Evolutionary conservation across 2,797 vertebrate genomes (phyloP), one percentile per base, ranked within the genome.

Genomic region (Tapirus indicus): DNA sequence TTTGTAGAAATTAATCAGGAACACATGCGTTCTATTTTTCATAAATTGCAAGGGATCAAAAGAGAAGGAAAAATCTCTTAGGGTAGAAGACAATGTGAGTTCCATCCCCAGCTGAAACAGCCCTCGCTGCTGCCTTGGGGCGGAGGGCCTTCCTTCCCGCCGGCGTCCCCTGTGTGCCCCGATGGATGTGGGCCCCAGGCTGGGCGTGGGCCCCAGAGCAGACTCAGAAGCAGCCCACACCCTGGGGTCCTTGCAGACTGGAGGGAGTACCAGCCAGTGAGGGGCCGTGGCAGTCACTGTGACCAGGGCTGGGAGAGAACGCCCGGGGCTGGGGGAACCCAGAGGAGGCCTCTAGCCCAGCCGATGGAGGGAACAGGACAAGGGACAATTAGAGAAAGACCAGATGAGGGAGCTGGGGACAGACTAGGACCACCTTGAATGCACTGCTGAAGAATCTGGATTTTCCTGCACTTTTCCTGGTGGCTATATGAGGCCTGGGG

Each of bases 1-100:
- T 94, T 74, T 86, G 89, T 74, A 64, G 91, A 88, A 97, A 97
- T 94, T 97, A 96, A 97, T 96, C 75, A 88, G 83, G 52, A 97
- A 93, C 97, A 97, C 62, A 79, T 96, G 97, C 1, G 32, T 78
- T 95, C 95, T 84, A 78, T 64, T 97, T 95, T 95, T 96, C 96
- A 91, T 89, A 97, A 91, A 74, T 69, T 85, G 49, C 88, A 35
- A 64, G 75, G 38, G 94, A 98, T 97, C 97, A 95, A 97, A 97
- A 72, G 93, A 41, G 74, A 96, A 96, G 85, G 85, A 94, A 97
- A 97, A 89, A 83, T 41, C 79, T 94, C 88, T 92, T 13, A 77
- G 95, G 77, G 72, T 84, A 74, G 88, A 87, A 95, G 96, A 91
- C 44, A 16, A 49, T 41, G 66, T 80, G 93, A 68, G 86, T 62